Evolutionary conservation across 2,888 invertebrate species (phyloP).

Genomic region (Lasius platythorax): DNA sequence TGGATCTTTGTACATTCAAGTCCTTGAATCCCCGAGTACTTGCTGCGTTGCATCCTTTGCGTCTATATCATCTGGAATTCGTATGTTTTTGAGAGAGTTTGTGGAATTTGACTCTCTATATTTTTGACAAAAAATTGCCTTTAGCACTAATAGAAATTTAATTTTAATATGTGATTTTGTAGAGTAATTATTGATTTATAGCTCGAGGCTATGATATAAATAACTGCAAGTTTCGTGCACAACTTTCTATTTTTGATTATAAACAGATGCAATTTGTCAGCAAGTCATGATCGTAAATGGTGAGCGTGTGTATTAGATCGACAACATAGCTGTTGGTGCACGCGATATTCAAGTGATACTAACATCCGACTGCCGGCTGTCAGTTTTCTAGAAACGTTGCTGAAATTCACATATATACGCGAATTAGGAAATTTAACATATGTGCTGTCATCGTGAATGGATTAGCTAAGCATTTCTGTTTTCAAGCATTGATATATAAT

Average conservation of each 20-base stretch:
- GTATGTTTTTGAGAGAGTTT: slow-evolving; percentile 6
- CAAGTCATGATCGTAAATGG: slow-evolving; percentile 11
- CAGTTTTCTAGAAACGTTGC: neutral
- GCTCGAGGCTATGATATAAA: neutral
- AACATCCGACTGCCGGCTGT: slow-evolving; percentile 26
- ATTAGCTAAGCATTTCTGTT: neutral
- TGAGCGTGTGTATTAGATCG: slow-evolving; percentile 19
- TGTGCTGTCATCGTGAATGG: neutral
- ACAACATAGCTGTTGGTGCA: slow-evolving; percentile 19
- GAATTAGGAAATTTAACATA: neutral
- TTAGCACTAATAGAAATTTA: neutral
- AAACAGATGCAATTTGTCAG: slow-evolving; percentile 18
- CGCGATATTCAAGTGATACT: slow-evolving; percentile 20
- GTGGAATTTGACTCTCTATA: neutral
- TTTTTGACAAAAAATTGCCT: slow-evolving; percentile 4
- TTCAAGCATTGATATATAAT: neutral
- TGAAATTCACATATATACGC: neutral
- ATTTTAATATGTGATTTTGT: neutral
- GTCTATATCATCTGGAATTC: neutral
- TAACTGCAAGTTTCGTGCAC: neutral
- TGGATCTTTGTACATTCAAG: slow-evolving; percentile 27
- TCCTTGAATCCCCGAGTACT: slow-evolving; percentile 24
- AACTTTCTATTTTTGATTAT: slow-evolving; percentile 8
- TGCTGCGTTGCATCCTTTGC: neutral
- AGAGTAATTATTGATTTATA: neutral